A percentile compares a stretch with the other conserved stretches of the same genome.
These are phyloP conservation scores for Chaetodon trifasciatus DNA, from an alignment of 2,797 vertebrate genomes.

Conservation along the genomic window DNA sequence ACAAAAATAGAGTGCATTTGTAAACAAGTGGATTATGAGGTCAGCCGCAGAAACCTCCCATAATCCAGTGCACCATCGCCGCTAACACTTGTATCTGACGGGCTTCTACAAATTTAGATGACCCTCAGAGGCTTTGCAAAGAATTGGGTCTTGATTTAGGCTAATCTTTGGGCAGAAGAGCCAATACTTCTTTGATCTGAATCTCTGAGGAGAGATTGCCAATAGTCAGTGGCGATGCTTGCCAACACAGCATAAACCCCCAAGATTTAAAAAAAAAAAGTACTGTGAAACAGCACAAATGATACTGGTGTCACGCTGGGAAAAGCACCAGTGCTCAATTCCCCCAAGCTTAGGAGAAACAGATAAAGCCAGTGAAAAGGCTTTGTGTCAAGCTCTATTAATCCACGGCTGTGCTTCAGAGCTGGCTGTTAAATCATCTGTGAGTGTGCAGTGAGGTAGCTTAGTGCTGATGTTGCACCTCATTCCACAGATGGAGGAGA, in stretches of 20 bases:
- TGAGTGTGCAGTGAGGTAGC: slow-evolving; percentile 74
- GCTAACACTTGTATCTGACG: slow-evolving; percentile 16
- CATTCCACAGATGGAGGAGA: slow-evolving; percentile 65
- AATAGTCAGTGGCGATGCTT: slow-evolving; percentile 41
- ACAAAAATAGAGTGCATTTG: slow-evolving; percentile 16
- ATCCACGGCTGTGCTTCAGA: slow-evolving; percentile 77
- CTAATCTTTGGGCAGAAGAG: slow-evolving; percentile 57
- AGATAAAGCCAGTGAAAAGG: slow-evolving; percentile 80
- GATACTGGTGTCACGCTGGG: slow-evolving; percentile 71
- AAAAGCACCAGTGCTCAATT: slow-evolving; percentile 70
- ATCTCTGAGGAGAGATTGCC: slow-evolving; percentile 56
- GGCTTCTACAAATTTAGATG: slow-evolving; percentile 41
- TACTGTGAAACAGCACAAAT: slow-evolving; percentile 58
- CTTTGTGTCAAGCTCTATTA: slow-evolving; percentile 83
- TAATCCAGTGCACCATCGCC: slow-evolving; percentile 41
- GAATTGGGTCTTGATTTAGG: slow-evolving; percentile 52
- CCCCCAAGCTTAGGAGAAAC: slow-evolving; percentile 69
- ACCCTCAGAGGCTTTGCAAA: slow-evolving; percentile 36
- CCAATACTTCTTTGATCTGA: slow-evolving; percentile 59
- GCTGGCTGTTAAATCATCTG: slow-evolving; percentile 80
- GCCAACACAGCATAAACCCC: slow-evolving; percentile 50
- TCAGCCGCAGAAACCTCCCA: slow-evolving; percentile 46
- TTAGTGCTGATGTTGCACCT: slow-evolving; percentile 81
- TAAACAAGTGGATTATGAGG: slow-evolving; percentile 54
- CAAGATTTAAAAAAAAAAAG: slow-evolving; percentile 26